A percentile compares a stretch with the other conserved stretches of the same genome.
Evolutionary conservation across 1,140 invertebrate genomes (phyloP).

Genomic region (Eubasilissa regina): DNA sequence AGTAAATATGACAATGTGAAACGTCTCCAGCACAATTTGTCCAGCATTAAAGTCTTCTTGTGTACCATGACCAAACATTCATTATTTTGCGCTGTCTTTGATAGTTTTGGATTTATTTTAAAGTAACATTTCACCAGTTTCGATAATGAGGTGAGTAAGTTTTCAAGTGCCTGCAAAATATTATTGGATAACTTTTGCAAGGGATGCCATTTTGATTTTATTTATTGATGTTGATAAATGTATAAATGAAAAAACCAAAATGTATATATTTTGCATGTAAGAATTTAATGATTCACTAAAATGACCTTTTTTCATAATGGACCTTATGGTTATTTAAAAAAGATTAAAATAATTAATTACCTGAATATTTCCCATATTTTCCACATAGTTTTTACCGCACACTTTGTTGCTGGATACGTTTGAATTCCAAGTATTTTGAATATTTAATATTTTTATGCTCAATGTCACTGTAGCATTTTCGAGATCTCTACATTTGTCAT

Average conservation of each 20-base stretch:
- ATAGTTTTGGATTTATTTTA: conserved; percentile 70
- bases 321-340: too few relatives aligned
- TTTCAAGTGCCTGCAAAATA: conserved; percentile 67
- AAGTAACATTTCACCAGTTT: conserved; percentile 71
- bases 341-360: conserved; percentile 61
- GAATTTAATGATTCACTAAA: too few relatives aligned
- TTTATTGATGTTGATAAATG: too few relatives aligned
- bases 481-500: conserved; percentile 53
- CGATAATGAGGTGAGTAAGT: conserved; percentile 69
- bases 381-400: conserved; percentile 68
- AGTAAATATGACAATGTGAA: conserved; percentile 69
- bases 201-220: too few relatives aligned
- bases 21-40: conserved; percentile 66
- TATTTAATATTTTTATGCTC: conserved; percentile 60
- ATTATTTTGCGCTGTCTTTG: conserved; percentile 66
- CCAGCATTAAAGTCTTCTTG: conserved; percentile 68
- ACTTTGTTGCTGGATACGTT: conserved; percentile 60
- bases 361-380: conserved; percentile 70
- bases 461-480: conserved; percentile 53
- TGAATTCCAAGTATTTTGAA: conserved; percentile 68
- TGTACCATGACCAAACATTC: conserved; percentile 62
- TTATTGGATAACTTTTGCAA: background rate
- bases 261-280: too few relatives aligned
- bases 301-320: too few relatives aligned
- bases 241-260: too few relatives aligned